Evolutionary conservation across 2,888 invertebrate species (phyloP), one percentile per base, ranked within the genome.

Genomic region (Dasypolia templi): DNA sequence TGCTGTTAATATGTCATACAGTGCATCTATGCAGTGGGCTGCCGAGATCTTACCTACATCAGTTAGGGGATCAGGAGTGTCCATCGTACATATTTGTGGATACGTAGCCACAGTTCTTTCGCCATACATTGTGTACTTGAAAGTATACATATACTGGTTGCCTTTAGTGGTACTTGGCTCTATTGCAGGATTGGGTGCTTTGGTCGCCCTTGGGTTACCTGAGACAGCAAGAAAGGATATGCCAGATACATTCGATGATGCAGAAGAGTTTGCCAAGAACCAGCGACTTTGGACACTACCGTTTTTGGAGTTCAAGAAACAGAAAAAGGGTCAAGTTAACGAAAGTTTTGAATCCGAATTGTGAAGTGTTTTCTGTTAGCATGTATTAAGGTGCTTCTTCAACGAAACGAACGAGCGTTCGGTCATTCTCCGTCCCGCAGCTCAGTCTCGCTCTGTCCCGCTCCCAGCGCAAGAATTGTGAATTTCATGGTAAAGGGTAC

Each of bases 41-140:
- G 91, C 93, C 11, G 94, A 94, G 77, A 77, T 93, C n/a, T 72
- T 93, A 17, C 93, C 94, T 1, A 92, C 92, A 0, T 81, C 91
- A 22, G 93, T 93, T 0, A 87, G 94, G 85, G 94, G 93, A 9
- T 90, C 92, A 22, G 93, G 93, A 26, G 88, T 88, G 32, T 89
- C 94, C 0, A 75, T 93, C 1, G 88, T 93, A 2, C 94, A 94
- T 63, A 91, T 93, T 49, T 91, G 90, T 77, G 92, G 93, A 32
- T 93, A 90, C 65, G 26, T 94, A 7, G 91, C 91, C 0, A 91
- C 91, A 29, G 84, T 92, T 19, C 59, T 93, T n/a, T 90, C 93
- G 4, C 93, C 93, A 12, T 92, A 87, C 42, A 83, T 83, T 64
- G 87, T 84, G 2, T 87, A 67, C 65, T 66, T 86, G 69, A 79